Evolutionary conservation across 2,797 vertebrate species (phyloP).

Genomic region (Eulemur albifrons): DNA sequence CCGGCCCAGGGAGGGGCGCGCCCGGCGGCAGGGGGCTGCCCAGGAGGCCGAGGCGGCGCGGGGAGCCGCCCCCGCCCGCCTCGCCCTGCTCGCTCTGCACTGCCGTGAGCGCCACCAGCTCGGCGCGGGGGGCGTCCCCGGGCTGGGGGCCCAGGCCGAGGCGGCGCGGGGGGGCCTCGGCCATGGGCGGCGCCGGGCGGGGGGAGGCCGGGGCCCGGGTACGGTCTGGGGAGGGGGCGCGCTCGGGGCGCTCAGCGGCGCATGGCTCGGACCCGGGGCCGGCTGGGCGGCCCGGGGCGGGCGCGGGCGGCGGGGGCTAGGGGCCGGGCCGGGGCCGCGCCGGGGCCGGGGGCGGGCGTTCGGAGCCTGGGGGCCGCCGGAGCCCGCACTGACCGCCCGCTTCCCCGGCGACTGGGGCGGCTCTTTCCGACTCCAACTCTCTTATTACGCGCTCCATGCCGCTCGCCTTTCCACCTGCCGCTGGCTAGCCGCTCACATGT

Average conservation of each 20-base stretch:
- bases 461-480: conserved; percentile 80
- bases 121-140: conserved; percentile 88
- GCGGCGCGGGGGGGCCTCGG: conserved; percentile 73
- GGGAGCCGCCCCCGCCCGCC: conserved; percentile 88
- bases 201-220: conserved; percentile 44
- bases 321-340: conserved; percentile 41
- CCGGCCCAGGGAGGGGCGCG: conserved; percentile 83
- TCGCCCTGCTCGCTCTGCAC: conserved; percentile 92
- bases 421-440: conserved; percentile 82
- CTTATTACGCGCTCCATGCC: conserved; percentile 81
- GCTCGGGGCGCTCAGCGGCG: conserved; percentile 52
- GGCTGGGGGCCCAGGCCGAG: conserved; percentile 72
- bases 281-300: conserved; percentile 27
- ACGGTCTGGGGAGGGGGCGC: conserved; percentile 20
- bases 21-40: conserved; percentile 87
- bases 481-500: conserved; percentile 77
- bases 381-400: conserved; percentile 76
- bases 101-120: conserved; percentile 92
- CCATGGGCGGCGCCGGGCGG: conserved; percentile 70
- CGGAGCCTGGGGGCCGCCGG: conserved; percentile 72
- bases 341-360: conserved; percentile 63
- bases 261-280: conserved; percentile 67
- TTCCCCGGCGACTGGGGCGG: conserved; percentile 80
- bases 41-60: conserved; percentile 88
- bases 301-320: conserved; percentile 58